A percentile compares a stretch with the other conserved stretches of the same genome.
These are phyloP conservation scores for Heptranchias perlo DNA, from an alignment of 2,113 vertebrate species.

Conservation along the genomic window DNA sequence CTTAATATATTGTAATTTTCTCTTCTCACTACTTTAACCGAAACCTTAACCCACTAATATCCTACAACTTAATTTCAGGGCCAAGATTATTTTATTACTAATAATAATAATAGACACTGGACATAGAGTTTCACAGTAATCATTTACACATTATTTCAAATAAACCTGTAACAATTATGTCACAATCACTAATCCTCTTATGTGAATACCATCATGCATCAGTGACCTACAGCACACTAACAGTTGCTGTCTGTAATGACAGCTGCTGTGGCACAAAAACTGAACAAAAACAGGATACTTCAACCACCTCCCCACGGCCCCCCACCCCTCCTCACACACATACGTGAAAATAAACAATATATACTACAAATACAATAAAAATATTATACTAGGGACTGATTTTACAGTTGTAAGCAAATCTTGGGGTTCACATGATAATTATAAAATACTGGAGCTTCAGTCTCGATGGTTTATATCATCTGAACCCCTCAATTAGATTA, in stretches of 20 bases:
- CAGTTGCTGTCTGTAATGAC: not conserved
- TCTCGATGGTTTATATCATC: conserved; percentile 21
- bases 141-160: not conserved
- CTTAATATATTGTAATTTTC: not conserved
- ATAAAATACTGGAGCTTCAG: not conserved
- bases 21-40: not conserved
- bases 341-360: not conserved
- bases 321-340: not conserved
- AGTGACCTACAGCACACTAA: not conserved
- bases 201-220: conserved; percentile 21
- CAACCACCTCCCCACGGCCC: not conserved
- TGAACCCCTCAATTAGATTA: conserved; percentile 37
- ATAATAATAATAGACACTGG: conserved; percentile 15
- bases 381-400: not conserved
- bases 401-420: not conserved
- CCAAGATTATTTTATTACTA: not conserved
- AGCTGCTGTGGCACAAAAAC: not conserved
- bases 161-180: not conserved
- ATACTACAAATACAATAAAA: not conserved
- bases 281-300: not conserved
- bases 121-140: conserved; percentile 19
- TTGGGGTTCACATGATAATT: conserved; percentile 12
- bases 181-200: conserved; percentile 19
- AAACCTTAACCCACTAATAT: not conserved
- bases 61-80: not conserved